phyloP scores from a whole-genome alignment of 2,113 vertebrate genomes.

The Talpa occidentalis region DNA sequence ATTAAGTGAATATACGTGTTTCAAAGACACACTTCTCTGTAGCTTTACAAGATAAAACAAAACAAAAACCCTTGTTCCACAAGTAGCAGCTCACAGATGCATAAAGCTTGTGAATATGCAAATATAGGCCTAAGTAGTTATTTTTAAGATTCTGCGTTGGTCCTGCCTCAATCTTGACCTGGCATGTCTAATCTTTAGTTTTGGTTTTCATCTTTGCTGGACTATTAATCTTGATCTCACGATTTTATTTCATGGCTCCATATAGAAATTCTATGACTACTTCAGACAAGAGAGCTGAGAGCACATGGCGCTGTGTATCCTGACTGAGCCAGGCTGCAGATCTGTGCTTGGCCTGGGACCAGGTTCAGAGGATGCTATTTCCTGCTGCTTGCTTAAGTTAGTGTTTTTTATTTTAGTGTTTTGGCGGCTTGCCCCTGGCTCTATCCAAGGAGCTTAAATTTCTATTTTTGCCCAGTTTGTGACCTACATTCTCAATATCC shows the following conservation, averaged over 20 bases:
- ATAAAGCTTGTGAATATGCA: neutral
- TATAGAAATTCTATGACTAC: neutral
- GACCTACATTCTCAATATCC: constrained; percentile 41
- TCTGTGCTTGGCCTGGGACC: neutral
- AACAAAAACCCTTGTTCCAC: neutral
- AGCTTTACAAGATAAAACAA: neutral
- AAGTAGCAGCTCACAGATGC: constrained; percentile 11
- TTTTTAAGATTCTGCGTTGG: neutral
- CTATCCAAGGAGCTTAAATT: constrained; percentile 34
- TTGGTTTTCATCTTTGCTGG: neutral
- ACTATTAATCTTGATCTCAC: neutral
- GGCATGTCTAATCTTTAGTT: neutral
- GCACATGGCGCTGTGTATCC: neutral
- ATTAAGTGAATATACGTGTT: neutral
- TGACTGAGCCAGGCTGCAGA: neutral
- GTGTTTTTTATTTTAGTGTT: constrained; percentile 42
- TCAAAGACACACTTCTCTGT: neutral
- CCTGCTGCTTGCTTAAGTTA: constrained; percentile 46
- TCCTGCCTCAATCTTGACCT: neutral
- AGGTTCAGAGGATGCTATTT: constrained; percentile 54
- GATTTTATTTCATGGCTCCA: neutral
- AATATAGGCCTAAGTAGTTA: neutral
- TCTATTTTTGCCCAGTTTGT: constrained; percentile 64
- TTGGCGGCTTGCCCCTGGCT: constrained; percentile 48
- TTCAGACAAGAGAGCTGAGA: neutral